Conservation (phyloP, 2,113 vertebrate species). For the Cisticola juncidis region DNA sequence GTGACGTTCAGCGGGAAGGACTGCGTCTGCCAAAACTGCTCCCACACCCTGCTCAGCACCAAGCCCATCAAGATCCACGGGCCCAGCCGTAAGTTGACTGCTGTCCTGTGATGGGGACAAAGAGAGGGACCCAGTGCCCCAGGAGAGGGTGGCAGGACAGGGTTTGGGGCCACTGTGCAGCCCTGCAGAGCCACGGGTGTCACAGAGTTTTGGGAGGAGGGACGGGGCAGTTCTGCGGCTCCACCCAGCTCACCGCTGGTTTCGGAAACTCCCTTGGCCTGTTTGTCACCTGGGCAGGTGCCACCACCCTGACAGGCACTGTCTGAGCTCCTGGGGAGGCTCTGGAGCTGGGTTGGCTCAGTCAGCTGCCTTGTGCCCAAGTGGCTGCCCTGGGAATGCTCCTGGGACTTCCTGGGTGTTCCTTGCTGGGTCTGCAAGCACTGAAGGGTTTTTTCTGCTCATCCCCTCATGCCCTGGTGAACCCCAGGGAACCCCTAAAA, state of each 20-base stretch:
- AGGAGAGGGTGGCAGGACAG: fast-evolving
- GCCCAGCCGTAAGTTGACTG: slow-evolving; percentile 88
- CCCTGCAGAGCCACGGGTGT: fast-evolving
- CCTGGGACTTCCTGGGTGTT: fast-evolving
- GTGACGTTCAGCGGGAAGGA: slow-evolving; percentile 98
- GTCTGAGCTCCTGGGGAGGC: not conserved
- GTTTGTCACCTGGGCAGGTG: not conserved
- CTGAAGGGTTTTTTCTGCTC: not conserved
- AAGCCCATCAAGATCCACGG: slow-evolving; percentile 97
- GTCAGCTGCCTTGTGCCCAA: not conserved
- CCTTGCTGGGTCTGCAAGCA: not conserved
- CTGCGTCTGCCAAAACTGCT: slow-evolving; percentile 96
- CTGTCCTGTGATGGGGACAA: fast-evolving
- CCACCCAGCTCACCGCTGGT: not conserved
- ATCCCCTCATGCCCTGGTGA: not conserved
- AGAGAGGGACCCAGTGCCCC: fast-evolving
- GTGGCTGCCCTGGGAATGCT: not conserved
- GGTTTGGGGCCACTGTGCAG: not conserved
- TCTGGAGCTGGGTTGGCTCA: not conserved
- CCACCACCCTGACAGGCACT: fast-evolving
- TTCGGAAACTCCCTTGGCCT: not conserved
- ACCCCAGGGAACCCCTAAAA: not conserved
- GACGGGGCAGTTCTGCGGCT: not conserved
- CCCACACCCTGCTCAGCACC: slow-evolving; percentile 85
- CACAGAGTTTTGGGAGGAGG: not conserved